A percentile compares a stretch with the other conserved stretches of the same genome.
Evolutionary conservation across 2,113 vertebrate species (phyloP).

Genomic region (Pygoscelis adeliae): DNA sequence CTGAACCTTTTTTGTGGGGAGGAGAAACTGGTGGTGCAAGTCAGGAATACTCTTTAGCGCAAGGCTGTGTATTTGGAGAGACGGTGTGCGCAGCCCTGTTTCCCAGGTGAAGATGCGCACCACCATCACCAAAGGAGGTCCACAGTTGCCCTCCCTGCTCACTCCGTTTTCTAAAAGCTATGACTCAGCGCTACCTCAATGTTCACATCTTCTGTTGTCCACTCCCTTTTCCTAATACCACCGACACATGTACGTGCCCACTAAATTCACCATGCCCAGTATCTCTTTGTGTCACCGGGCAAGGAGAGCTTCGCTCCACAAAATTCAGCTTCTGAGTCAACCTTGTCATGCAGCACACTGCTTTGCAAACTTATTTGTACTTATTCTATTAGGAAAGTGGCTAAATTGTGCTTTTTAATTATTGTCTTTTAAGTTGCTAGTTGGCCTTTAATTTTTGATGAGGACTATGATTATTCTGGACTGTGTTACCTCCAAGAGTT

Average conservation of each 20-base stretch:
- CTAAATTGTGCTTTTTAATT: background rate
- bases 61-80: background rate
- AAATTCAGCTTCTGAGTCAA: background rate
- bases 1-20: background rate
- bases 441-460: background rate
- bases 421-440: background rate
- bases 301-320: background rate
- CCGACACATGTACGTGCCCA: fast-evolving
- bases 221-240: background rate
- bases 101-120: background rate
- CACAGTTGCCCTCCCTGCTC: background rate
- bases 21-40: background rate
- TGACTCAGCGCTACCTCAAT: background rate
- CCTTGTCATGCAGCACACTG: background rate
- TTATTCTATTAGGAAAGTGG: background rate
- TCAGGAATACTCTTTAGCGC: background rate
- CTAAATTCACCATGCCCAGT: background rate
- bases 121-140: background rate
- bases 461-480: background rate
- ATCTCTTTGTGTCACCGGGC: background rate
- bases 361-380: background rate
- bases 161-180: background rate
- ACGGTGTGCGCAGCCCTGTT: background rate
- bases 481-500: background rate
- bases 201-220: background rate